Evolutionary conservation across 2,113 vertebrate species (phyloP).

Genomic region (Laterallus jamaicensis): DNA sequence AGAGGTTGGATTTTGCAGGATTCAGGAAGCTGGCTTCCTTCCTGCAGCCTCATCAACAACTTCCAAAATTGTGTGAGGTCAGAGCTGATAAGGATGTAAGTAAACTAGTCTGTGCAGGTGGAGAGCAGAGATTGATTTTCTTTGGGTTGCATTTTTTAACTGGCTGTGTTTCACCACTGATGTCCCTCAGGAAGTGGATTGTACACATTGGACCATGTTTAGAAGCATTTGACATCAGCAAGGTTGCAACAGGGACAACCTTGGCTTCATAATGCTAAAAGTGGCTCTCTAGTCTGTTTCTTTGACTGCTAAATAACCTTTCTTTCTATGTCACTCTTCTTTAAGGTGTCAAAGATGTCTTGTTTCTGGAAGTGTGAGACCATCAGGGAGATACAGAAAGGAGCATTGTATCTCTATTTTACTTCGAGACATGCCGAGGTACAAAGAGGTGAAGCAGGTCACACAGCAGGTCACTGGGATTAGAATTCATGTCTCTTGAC

Average conservation of each 20-base stretch:
- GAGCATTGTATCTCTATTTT: neutral
- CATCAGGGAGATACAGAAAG: neutral
- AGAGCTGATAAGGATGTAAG: neutral
- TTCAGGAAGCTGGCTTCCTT: neutral
- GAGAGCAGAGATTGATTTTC: neutral
- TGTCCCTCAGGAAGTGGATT: neutral
- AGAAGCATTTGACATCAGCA: neutral
- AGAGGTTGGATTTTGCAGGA: rapidly evolving
- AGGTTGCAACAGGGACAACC: neutral
- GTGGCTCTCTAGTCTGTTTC: rapidly evolving
- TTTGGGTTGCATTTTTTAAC: neutral
- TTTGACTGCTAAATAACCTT: neutral
- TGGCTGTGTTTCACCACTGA: neutral
- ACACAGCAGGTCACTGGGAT: constrained; percentile 3
- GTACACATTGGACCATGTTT: neutral
- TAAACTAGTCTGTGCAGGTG: neutral
- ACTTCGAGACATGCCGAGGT: neutral
- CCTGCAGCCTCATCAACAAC: neutral
- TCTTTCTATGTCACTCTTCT: neutral
- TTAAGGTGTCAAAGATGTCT: neutral
- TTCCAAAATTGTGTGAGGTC: neutral
- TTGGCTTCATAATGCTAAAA: neutral
- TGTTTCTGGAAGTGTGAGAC: neutral
- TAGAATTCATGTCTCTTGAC: neutral
- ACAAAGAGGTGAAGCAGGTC: neutral